Conservation (phyloP, 2,113 vertebrate genomes). For the Sisor rabdophorus region DNA sequence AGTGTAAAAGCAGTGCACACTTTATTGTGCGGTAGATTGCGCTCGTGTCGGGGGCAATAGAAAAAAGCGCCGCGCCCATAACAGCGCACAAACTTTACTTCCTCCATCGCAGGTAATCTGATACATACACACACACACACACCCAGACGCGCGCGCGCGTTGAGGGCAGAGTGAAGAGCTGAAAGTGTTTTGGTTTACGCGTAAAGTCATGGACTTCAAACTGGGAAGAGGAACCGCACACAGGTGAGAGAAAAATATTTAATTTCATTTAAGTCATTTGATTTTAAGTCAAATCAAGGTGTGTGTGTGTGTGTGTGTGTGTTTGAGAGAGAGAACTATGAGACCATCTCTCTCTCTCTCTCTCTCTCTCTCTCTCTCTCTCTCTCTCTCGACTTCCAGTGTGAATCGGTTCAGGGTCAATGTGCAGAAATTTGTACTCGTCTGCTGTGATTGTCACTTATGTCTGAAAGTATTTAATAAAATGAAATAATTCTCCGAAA, state of each 20-base stretch:
- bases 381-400: too few species aligned
- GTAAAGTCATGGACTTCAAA: not conserved
- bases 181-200: too few species aligned
- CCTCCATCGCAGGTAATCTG: slow-evolving; percentile 12
- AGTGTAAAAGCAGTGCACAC: not conserved
- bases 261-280: not conserved
- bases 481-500: too few species aligned
- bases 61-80: slow-evolving; percentile 1
- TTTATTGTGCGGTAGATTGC: not conserved
- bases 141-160: not conserved
- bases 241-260: not conserved
- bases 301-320: not conserved
- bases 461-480: too few species aligned
- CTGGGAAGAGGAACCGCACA: not conserved
- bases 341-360: too few species aligned
- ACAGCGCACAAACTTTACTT: not conserved
- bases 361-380: too few species aligned
- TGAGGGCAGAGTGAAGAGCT: too few species aligned
- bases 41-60: not conserved
- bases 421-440: too few species aligned
- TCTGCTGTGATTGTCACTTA: too few species aligned
- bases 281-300: too few species aligned
- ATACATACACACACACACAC: not conserved
- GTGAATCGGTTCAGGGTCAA: too few species aligned
- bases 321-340: too few species aligned